phyloP scores from a whole-genome alignment of 2,113 vertebrate species.

The Carassius auratus region DNA sequence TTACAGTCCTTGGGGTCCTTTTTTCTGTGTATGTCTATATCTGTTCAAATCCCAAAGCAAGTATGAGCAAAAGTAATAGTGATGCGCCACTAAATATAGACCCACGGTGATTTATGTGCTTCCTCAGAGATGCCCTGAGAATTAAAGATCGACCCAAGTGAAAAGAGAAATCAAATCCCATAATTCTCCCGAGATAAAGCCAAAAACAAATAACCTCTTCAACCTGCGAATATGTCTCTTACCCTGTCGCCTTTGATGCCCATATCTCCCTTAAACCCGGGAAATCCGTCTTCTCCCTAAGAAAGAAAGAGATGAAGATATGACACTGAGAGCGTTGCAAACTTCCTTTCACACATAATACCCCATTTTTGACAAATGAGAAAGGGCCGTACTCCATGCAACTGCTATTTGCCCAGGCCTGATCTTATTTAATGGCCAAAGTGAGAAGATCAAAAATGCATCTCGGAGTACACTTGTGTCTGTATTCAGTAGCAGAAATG shows the following conservation, averaged over 20 bases:
- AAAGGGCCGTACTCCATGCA: background rate
- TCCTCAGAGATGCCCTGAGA: background rate
- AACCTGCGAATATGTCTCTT: constrained; percentile 62
- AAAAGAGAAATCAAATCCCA: constrained; percentile 9
- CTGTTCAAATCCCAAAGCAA: background rate
- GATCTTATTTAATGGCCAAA: constrained; percentile 33
- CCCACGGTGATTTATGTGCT: background rate
- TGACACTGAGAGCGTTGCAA: background rate
- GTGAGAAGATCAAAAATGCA: constrained; percentile 15
- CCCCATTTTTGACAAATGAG: constrained; percentile 15
- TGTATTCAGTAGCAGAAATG: constrained; percentile 26
- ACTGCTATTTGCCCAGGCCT: constrained; percentile 12
- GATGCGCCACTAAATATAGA: background rate
- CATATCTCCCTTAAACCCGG: constrained; percentile 98
- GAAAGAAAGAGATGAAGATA: constrained; percentile 29
- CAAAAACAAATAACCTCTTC: constrained; percentile 16
- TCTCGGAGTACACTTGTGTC: background rate
- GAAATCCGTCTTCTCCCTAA: constrained; percentile 98
- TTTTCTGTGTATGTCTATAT: background rate
- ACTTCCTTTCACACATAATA: constrained; percentile 19
- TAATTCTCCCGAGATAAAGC: constrained; percentile 17
- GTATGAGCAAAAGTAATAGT: background rate
- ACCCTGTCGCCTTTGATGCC: constrained; percentile 96
- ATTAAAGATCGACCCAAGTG: constrained; percentile 25
- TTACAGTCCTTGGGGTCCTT: background rate